Evolutionary conservation across 2,797 vertebrate genomes (phyloP).

Genomic region (Esox masquinongy): DNA sequence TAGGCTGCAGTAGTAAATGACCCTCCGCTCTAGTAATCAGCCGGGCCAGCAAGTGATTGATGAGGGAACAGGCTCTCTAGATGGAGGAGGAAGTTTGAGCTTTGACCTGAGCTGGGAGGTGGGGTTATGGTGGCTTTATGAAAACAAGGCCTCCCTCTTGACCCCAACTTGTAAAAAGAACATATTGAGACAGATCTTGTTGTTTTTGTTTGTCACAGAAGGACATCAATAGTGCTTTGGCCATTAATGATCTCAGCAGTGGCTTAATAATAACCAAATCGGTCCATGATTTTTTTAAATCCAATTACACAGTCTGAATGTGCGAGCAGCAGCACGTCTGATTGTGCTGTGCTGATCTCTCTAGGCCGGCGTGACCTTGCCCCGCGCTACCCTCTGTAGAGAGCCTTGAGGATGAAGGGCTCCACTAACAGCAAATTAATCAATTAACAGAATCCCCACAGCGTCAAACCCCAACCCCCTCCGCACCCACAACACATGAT

Average conservation of each 20-base stretch:
- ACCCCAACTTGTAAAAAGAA: neutral
- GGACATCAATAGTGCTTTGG: neutral
- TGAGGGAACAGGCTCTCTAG: conserved; percentile 10
- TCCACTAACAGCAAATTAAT: conserved; percentile 43
- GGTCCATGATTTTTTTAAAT: conserved; percentile 36
- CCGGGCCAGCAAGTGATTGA: conserved; percentile 8
- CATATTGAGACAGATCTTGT: conserved; percentile 1
- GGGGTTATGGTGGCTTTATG: conserved; percentile 1
- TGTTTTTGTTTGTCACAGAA: neutral
- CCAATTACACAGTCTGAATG: conserved; percentile 42
- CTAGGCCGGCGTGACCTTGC: conserved; percentile 28
- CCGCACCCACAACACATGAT: neutral
- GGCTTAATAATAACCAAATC: conserved; percentile 14
- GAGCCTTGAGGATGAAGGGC: conserved; percentile 24
- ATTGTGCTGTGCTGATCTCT: neutral
- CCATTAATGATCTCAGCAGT: neutral
- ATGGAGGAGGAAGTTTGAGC: conserved; percentile 7
- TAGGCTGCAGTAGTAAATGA: neutral
- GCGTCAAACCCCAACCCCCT: conserved; percentile 6
- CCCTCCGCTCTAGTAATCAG: neutral
- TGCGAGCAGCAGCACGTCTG: conserved; percentile 14
- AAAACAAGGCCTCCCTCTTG: neutral
- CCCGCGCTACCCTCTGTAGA: conserved; percentile 10
- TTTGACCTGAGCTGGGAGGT: conserved; percentile 9
- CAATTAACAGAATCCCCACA: conserved; percentile 35